Conservation (phyloP, 2,797 vertebrate genomes). For the Gastrophryne carolinensis region DNA sequence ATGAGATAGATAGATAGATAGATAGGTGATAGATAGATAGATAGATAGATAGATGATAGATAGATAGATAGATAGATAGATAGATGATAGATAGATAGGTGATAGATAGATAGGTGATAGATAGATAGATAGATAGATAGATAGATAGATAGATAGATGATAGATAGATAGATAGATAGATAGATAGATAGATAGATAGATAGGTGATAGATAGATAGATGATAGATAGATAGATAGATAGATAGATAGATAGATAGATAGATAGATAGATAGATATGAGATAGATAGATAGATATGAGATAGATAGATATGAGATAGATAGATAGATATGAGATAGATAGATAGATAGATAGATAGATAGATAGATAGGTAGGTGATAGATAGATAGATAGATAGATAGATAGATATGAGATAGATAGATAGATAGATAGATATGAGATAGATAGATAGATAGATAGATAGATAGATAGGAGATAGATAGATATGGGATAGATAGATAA, state of each 20-base stretch:
- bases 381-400: conserved; percentile 1
- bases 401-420: not conserved
- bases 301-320: not conserved
- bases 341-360: not conserved
- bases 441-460: not conserved
- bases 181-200: conserved; percentile 29
- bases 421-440: not conserved
- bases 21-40: not conserved
- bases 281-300: not conserved
- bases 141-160: conserved; percentile 22
- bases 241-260: conserved; percentile 1
- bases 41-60: too few relatives aligned
- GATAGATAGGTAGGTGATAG: conserved; percentile 1
- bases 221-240: not conserved
- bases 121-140: conserved; percentile 7
- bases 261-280: not conserved
- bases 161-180: conserved; percentile 25
- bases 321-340: not conserved
- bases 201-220: not conserved
- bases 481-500: conserved; percentile 6
- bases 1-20: not conserved
- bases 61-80: not conserved
- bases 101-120: not conserved
- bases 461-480: not conserved
- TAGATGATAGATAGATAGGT: not conserved